Base-by-base conservation (phyloP, 1,140 invertebrate genomes). In the Scaptodrosophila lebanonensis region DNA sequence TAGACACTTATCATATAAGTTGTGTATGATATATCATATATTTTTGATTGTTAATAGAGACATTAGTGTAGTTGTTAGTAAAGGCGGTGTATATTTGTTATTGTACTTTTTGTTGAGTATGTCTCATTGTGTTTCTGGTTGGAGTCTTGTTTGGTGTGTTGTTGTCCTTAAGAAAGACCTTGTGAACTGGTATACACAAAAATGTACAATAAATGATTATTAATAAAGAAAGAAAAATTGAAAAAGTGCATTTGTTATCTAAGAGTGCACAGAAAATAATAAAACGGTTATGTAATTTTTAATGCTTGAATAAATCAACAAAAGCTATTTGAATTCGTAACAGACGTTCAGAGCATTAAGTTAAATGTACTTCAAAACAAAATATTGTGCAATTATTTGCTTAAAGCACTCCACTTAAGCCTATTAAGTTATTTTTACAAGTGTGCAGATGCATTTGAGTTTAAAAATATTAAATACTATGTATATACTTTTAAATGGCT, bases 1-100 rank as follows among this genome's bases (percentile, higher is more conserved):
- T 79, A 84, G 66, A 84, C 70, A 73, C 69, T 75, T 83, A 83
- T 83, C 77, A 83, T 84, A 83, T 83, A 83, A 84, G 67, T 83
- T 68, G 73, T 79, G 73, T 79, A 73, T 82, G 73, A 79, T 64
- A 76, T 83, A 82, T 50, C 42, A 42, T 58, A 58, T 54, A 66
- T 59, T 66, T 59, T 82, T 66, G 50, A 67, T 82, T 72, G 44
- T 40, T 63, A 57, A 66, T 40, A 60, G 66, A 43, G 66, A 52
- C 82, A 72, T 73, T n/a, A n/a, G 61, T 71, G 60, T 79, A 62
- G 48, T 36, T 43, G 50, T 61, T 30, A 17, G 22, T 32, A 17
- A 45, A 30, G 62, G 32, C 35, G 36, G 51, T 76, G 49, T 42
- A 3, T 54, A 32, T 59, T 49, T 44, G 38, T 59, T 18, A 12